phyloP scores from a whole-genome alignment of 2,113 vertebrate species.

The Platichthys stellatus region DNA sequence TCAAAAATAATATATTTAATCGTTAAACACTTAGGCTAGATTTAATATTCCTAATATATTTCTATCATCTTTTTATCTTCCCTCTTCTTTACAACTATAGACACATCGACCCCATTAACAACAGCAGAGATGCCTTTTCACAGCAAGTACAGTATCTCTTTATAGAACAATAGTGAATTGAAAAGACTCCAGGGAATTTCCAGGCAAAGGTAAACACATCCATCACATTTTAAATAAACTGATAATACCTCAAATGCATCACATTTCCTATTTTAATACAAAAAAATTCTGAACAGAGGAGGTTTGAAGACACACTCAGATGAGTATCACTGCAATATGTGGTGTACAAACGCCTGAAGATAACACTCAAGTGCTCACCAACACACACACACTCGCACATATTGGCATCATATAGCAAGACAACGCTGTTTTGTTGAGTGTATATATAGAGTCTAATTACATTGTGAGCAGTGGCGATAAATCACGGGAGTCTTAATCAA shows the following conservation, averaged over 20 bases:
- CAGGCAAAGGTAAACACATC: constrained; percentile 76
- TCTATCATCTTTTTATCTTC: neutral
- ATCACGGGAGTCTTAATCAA: constrained; percentile 82
- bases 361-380: constrained; percentile 21
- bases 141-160: constrained; percentile 51
- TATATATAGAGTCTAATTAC: constrained; percentile 77
- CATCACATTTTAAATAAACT: constrained; percentile 75
- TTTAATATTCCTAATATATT: neutral
- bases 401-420: constrained; percentile 49
- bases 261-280: constrained; percentile 48
- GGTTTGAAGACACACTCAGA: constrained; percentile 41
- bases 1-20: neutral
- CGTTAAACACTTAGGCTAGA: neutral
- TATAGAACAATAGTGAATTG: constrained; percentile 39
- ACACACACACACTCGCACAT: constrained; percentile 34
- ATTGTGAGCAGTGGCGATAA: constrained; percentile 78
- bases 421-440: constrained; percentile 63
- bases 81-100: constrained; percentile 8
- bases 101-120: constrained; percentile 40
- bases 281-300: constrained; percentile 15
- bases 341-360: constrained; percentile 36
- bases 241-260: constrained; percentile 51
- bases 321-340: constrained; percentile 51
- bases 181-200: constrained; percentile 64
- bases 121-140: constrained; percentile 41